Evolutionary conservation across 2,888 invertebrate genomes (phyloP).

Genomic region (Empis stercorea): DNA sequence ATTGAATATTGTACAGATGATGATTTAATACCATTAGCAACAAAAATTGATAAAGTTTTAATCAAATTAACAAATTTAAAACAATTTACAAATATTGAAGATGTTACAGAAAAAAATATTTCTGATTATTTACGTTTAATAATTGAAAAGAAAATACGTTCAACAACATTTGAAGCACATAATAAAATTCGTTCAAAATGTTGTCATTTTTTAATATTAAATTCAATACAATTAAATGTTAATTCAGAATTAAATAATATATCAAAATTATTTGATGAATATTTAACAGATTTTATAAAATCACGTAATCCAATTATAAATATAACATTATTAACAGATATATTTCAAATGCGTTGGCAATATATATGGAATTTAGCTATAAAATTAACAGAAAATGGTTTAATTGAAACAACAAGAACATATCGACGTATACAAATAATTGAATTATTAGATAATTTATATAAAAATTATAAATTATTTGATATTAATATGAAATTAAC

Average conservation of each 20-base stretch:
- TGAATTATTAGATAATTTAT: slow-evolving; percentile 52
- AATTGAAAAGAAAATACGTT: slow-evolving; percentile 21
- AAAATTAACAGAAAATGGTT: slow-evolving; percentile 45
- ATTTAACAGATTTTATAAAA: slow-evolving; percentile 23
- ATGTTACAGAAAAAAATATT: slow-evolving; percentile 20
- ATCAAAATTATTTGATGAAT: slow-evolving; percentile 17
- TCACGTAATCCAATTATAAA: slow-evolving; percentile 38
- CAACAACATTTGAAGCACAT: slow-evolving; percentile 17
- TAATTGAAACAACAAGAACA: slow-evolving; percentile 46
- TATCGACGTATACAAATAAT: slow-evolving; percentile 55
- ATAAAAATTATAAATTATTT: slow-evolving; percentile 38
- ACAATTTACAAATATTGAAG: slow-evolving; percentile 14
- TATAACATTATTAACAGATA: slow-evolving; percentile 49
- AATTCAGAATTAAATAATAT: slow-evolving; percentile 14
- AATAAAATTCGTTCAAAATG: slow-evolving; percentile 24
- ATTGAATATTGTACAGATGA: slow-evolving; percentile 58
- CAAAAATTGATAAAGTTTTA: slow-evolving; percentile 40
- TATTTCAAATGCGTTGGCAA: slow-evolving; percentile 51
- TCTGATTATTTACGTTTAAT: slow-evolving; percentile 21
- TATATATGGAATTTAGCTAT: slow-evolving; percentile 48
- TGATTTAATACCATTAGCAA: slow-evolving; percentile 50
- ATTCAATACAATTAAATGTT: slow-evolving; percentile 14
- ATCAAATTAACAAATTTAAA: slow-evolving; percentile 19
- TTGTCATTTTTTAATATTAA: slow-evolving; percentile 21
- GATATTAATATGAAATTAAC: slow-evolving; percentile 15